Evolutionary conservation across 37 sponge, comb jelly and placozoan species (phyloP), one percentile per base, ranked within the genome.

Genomic region (Aplysina aerophoba): DNA sequence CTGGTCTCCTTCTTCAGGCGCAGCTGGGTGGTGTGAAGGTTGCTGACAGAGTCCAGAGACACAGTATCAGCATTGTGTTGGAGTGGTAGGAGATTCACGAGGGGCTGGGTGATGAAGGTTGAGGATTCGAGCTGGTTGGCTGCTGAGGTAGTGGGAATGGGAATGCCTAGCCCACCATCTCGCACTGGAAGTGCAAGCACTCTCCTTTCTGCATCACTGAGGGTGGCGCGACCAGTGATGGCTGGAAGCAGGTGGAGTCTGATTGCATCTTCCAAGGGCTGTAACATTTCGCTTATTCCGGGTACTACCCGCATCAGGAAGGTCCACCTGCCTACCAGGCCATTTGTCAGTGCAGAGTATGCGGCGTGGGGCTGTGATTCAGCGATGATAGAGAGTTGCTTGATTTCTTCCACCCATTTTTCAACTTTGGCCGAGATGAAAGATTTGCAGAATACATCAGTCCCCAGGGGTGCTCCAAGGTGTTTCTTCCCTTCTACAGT

Each of bases 171-270:
- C n/a, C 69, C 69, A 21, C 69, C 69, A 22, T 25, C 27, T 67
- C 69, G 19, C 27, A 67, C 69, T 67, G 69, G 69, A 27, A 67
- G 69, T 67, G 69, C 69, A 67, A 67, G 15, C 69, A 67, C 13
- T 27, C n/a, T 67, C 69, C 69, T 67, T 27, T 67, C 69, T 25
- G 19, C 28, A n/a, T 67, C 69, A 15, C 69, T 67, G 19, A 67
- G 15, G 15, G 27, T 27, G n/a, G 69, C 27, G 27, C 28, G 69
- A n/a, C 69, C 69, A 25, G 69, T 67, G 14, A 67, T 67, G 13
- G 28, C 69, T 67, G 69, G 28, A 21, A 67, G 69, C 28, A 67
- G 69, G 69, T 27, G 15, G 69, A 25, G 69, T 67, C 69, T 67
- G 22, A 67, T 67, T 67, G n/a, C 69, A 67, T 67, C 19, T n/a